Base-by-base conservation (phyloP, 2,888 invertebrate genomes). In the Stenolophus ochropezus region DNA sequence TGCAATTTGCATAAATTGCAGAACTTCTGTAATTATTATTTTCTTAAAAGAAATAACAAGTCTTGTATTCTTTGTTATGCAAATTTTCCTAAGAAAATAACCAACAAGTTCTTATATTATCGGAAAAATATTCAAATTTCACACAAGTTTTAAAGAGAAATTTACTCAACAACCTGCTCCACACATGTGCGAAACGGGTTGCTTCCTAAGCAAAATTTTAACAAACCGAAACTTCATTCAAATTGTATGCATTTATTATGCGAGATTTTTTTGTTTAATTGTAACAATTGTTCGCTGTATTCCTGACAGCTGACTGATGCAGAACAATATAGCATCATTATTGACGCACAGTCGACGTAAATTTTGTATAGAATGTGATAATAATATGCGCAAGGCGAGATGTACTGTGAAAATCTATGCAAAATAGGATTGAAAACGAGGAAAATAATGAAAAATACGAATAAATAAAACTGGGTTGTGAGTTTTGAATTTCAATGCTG, bases 281-380 rank as follows among this genome's bases (percentile, higher is more conserved):
- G 33, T 42, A 56, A 56, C 21, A 56, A 61, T 61, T 61, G 61
- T 61, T 61, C 21, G 25, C 6, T 25, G 8, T 25, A 25, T 61
- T 61, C 25, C 23, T 61, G 25, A 61, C 61, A 61, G 61, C 14
- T 61, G 61, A 25, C 1, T 23, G 61, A 61, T n/a, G 20, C 56
- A 56, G 21, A 61, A 61, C 61, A 61, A 61, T 25, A 25, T 25
- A 61, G 25, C 25, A 25, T 56, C 21, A 21, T 61, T 61, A 61
- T 61, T 14, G 25, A 61, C 11, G 23, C 6, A 23, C 25, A 61
- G 61, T 23, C 11, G 14, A 23, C 23, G 61, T 4, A 51, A 51
- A 51, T 51, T 51, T 51, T 51, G 51, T 51, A 51, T 51, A 51
- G 51, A 51, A 14, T 2, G 51, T 4, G 14, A 16, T 51, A 51